Percentiles rank a stretch among this genome's conserved stretches.
phyloP scores from a whole-genome alignment of 2,113 vertebrate genomes.

The Carettochelys insculpta region DNA sequence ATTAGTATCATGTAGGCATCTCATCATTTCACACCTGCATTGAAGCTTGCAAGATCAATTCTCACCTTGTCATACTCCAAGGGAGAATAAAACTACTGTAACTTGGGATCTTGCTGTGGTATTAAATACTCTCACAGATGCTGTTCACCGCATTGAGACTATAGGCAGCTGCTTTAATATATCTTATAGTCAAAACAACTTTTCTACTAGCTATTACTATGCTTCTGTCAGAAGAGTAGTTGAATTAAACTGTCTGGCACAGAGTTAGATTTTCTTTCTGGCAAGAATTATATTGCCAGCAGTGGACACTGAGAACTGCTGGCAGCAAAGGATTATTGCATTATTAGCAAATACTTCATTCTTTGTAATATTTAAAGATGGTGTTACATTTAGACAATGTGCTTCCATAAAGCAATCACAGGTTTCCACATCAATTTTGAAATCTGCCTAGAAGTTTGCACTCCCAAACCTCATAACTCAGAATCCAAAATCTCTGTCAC shows the following conservation, averaged over 20 bases:
- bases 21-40: conserved; percentile 68
- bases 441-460: background rate
- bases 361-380: background rate
- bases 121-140: conserved; percentile 74
- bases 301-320: conserved; percentile 39
- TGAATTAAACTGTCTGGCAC: conserved; percentile 35
- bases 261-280: conserved; percentile 11
- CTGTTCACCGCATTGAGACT: conserved; percentile 64
- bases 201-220: conserved; percentile 36
- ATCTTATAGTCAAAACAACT: conserved; percentile 61
- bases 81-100: conserved; percentile 69
- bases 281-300: conserved; percentile 2
- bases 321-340: background rate
- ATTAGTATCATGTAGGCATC: conserved; percentile 65
- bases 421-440: conserved; percentile 7
- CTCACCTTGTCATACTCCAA: conserved; percentile 69
- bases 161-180: conserved; percentile 70
- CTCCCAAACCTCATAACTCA: background rate
- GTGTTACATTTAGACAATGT: background rate
- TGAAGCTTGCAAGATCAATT: conserved; percentile 69
- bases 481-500: background rate
- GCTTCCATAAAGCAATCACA: background rate
- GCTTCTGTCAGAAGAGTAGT: conserved; percentile 29
- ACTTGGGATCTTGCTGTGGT: conserved; percentile 73
- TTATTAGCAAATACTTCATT: conserved; percentile 14